A percentile compares a stretch with the other conserved stretches of the same genome.
Evolutionary conservation across 1,140 invertebrate species (phyloP).

Genomic region (Calephelis nemesis): DNA sequence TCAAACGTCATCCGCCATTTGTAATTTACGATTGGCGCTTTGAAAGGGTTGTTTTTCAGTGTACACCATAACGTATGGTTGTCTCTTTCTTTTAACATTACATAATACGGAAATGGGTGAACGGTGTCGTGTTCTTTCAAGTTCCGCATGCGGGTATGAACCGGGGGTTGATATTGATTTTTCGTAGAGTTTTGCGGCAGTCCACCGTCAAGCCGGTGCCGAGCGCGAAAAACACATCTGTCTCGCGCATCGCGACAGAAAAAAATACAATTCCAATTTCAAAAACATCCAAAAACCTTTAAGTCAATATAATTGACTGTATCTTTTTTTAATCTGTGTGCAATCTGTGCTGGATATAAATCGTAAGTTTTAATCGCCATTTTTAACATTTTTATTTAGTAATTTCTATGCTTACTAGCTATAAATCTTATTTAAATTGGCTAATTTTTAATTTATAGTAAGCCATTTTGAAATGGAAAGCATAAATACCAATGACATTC

Average conservation of each 20-base stretch:
- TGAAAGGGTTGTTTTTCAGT: slow-evolving; percentile 49
- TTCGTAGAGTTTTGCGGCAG: slow-evolving; percentile 73
- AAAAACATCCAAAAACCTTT: slow-evolving; percentile 42
- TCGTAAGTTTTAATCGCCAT: slow-evolving; percentile 24
- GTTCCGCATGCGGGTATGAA: slow-evolving; percentile 70
- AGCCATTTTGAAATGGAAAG: too few relatives aligned
- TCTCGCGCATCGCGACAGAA: slow-evolving; percentile 60
- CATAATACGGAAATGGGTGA: slow-evolving; percentile 74
- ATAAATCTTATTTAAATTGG: background rate
- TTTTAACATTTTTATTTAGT: background rate
- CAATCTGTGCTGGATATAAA: slow-evolving; percentile 43
- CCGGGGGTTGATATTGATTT: slow-evolving; percentile 74
- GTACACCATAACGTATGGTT: slow-evolving; percentile 37
- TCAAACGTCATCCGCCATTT: slow-evolving; percentile 72
- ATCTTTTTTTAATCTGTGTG: slow-evolving; percentile 31
- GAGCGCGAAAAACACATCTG: slow-evolving; percentile 71
- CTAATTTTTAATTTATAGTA: too few relatives aligned
- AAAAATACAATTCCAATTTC: slow-evolving; percentile 47
- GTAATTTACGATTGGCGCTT: slow-evolving; percentile 54
- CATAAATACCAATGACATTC: too few relatives aligned
- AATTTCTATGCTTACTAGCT: background rate
- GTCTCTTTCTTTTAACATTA: slow-evolving; percentile 57
- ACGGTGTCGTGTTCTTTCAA: slow-evolving; percentile 54
- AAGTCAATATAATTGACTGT: slow-evolving; percentile 31
- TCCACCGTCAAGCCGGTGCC: slow-evolving; percentile 68